Conservation (phyloP, 1,140 invertebrate species). For the Drosophila takahashii region DNA sequence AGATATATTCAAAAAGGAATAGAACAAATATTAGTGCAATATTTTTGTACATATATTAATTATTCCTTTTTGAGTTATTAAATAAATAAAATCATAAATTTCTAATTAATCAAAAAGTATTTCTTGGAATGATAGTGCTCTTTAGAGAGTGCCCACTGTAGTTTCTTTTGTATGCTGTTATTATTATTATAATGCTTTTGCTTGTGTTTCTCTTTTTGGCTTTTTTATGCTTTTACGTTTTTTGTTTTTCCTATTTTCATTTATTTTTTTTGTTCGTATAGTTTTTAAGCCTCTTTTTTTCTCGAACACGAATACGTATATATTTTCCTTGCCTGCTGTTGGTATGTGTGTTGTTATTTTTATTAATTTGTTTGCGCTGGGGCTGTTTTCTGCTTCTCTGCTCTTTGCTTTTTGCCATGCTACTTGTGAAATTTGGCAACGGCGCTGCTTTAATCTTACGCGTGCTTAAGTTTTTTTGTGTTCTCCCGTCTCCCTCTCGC, state of each 20-base stretch:
- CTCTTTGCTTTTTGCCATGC: conserved; percentile 38
- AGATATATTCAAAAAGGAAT: too few species aligned
- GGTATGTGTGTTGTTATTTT: conserved; percentile 50
- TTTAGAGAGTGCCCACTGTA: not conserved
- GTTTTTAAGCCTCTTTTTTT: conserved; percentile 43
- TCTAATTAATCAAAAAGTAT: too few species aligned
- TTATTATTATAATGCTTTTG: conserved; percentile 61
- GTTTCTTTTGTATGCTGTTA: conserved; percentile 55
- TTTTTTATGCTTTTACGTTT: conserved; percentile 17
- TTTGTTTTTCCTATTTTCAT: conserved; percentile 14
- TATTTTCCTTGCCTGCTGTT: conserved; percentile 17
- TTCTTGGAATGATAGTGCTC: too few species aligned
- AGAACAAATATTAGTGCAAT: too few species aligned
- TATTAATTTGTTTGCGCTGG: conserved; percentile 55
- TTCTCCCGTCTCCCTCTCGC: conserved; percentile 13
- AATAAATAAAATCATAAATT: too few species aligned
- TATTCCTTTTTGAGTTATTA: too few species aligned
- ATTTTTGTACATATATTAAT: too few species aligned
- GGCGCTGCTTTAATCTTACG: conserved; percentile 77
- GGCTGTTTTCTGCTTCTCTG: conserved; percentile 37
- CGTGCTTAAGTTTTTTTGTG: conserved; percentile 69
- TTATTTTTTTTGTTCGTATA: conserved; percentile 24
- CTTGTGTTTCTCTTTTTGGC: conserved; percentile 20
- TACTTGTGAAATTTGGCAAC: conserved; percentile 46
- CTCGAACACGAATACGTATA: conserved; percentile 9